Evolutionary conservation across 2,797 vertebrate species (phyloP), one percentile per base, ranked within the genome.

Genomic region (Myripristis murdjan): DNA sequence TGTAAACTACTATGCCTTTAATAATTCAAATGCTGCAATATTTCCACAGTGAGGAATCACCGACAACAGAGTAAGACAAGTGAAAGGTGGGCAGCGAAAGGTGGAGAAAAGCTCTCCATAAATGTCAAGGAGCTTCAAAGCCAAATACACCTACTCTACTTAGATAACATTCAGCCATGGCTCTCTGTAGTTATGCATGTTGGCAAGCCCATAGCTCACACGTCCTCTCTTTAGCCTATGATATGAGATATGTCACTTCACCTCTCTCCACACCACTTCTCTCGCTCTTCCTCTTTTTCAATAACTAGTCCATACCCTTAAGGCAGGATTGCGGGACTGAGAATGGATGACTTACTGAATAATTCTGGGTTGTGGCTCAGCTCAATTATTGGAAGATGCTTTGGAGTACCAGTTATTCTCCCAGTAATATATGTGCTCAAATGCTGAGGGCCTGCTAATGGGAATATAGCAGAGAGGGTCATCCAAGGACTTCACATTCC

Each of bases 101-200:
- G 22, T 55, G n/a, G 4, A 64, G 48, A 46, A 68, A 72, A 53
- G 53, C 66, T 85, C 79, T 75, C 61, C 65, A 85, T 87, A 87
- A 90, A 87, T 88, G 81, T 82, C 82, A 88, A 82, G 80, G 65
- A 88, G 79, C 62, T 80, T 89, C 53, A 62, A 72, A 82, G 79
- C 73, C 69, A 82, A 44, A 75, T 68, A 46, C 73, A 73, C 59
- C 72, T 76, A 77, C 33, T 48, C 53, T 66, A 72, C 73, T 69
- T 53, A 83, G 81, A 88, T 88, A 77, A 75, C 54, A 85, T 84
- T 80, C 63, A 76, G 57, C 51, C 62, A 31, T 12, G 26, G 58
- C 46, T 70, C 63, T 20, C 6, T 20, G 20, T 62, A 16, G n/a
- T 7, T 44, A 22, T 22, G 52, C 52, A n/a, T n/a, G n/a, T n/a